Base-by-base conservation (phyloP, 1,140 invertebrate genomes). In the Drosophila chauvacae region DNA sequence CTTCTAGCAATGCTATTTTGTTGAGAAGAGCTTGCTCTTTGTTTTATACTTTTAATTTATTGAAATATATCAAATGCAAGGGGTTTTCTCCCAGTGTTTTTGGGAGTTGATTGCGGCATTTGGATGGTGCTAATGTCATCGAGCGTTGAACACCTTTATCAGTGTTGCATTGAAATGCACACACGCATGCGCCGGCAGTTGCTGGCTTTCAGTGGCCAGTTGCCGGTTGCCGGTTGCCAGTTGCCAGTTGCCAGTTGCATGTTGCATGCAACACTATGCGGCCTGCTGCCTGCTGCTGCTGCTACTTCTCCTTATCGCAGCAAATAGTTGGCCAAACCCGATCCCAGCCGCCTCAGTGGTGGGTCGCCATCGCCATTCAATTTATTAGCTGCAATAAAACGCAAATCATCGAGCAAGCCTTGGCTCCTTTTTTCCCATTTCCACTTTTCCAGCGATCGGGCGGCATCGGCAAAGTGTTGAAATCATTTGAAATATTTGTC, bases 91-190 rank as follows among this genome's bases (percentile, higher is more conserved):
- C 4, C 14, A 39, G 53, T 56, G 53, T 0, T 1, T 9, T 56
- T 6, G 14, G 6, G 33, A 60, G 62, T 68, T 79, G 78, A 77
- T 82, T 88, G 77, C 85, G 82, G 74, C 82, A 81, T 90, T 90
- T 81, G 75, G 81, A 61, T 88, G 90, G 90, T 91, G 90, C 90
- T 91, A 91, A 91, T 91, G 90, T 91, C 90, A 90, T 90, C 83
- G 90, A 87, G 86, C 90, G 87, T 88, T 88, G 84, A 91, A 91
- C 90, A 91, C 90, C 90, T 91, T 91, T 90, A 85, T 90, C 90
- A 91, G 87, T 91, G 87, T 91, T 91, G 87, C 87, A 88, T 88
- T 88, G 84, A 88, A 88, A 88, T 88, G 84, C 88, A 91, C 83
- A 91, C 83, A 88, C 83, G 84, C 87, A 91, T 83, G 88, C 83